phyloP scores from a whole-genome alignment of 2,888 invertebrate genomes.

The Calameuta idolon region DNA sequence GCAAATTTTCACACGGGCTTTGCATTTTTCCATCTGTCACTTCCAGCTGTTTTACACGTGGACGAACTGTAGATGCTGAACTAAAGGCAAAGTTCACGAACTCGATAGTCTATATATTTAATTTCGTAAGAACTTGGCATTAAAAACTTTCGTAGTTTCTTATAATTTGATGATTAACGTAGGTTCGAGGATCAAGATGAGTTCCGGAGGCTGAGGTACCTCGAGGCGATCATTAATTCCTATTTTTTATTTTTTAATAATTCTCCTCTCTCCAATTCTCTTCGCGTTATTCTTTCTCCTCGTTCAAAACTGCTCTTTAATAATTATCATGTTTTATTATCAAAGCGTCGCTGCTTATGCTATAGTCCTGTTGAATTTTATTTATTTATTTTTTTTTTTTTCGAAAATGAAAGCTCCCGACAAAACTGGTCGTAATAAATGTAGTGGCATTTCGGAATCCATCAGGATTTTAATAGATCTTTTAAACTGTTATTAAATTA shows the following conservation, averaged over 20 bases:
- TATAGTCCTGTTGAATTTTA: slow-evolving; percentile 12
- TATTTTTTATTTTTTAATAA: not conserved
- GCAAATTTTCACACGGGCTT: too few species aligned
- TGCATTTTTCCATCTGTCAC: too few species aligned
- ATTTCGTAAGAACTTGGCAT: not conserved
- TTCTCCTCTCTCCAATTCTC: not conserved
- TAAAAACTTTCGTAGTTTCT: not conserved
- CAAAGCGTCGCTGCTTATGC: slow-evolving; percentile 18
- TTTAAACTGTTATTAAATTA: slow-evolving; percentile 64
- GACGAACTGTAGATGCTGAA: not conserved
- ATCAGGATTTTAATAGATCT: slow-evolving; percentile 59
- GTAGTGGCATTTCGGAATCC: slow-evolving; percentile 57
- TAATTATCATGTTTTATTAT: not conserved
- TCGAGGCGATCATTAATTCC: not conserved
- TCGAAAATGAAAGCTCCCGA: slow-evolving; percentile 31
- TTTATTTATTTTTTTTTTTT: slow-evolving; percentile 4
- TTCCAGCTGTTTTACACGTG: too few species aligned
- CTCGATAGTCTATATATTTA: not conserved
- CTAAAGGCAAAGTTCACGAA: not conserved
- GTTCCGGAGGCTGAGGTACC: slow-evolving; percentile 8
- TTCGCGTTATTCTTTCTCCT: not conserved
- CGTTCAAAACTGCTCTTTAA: not conserved
- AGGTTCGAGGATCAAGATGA: slow-evolving; percentile 9
- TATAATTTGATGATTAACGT: slow-evolving; percentile 2
- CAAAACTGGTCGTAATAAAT: slow-evolving; percentile 59